Base-by-base conservation (phyloP, 2,888 invertebrate genomes). In the Theretra japonica region DNA sequence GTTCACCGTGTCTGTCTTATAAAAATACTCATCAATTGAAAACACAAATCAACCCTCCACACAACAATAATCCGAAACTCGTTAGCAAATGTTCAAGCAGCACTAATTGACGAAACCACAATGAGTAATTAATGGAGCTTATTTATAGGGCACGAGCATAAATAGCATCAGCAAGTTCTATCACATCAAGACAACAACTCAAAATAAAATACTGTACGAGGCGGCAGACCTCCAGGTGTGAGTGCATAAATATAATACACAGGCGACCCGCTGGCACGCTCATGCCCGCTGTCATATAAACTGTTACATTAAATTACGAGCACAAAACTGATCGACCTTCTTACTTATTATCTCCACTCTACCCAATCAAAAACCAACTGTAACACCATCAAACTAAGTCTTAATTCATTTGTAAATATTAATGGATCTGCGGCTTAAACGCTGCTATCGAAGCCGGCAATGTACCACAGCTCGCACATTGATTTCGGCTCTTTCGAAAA, bases 271-370 rank as follows among this genome's bases (percentile, higher is more conserved):
- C 94, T 94, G 94, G 92, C 90, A 88, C 82, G 88, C 92, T 92
- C 94, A 92, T 89, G 92, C 91, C 88, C 82, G 92, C 94, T 94
- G 94, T 94, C 94, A 94, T 93, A 94, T 94, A 94, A 94, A 93
- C 94, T 94, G 93, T 93, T 92, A 94, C 94, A 92, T 94, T 94
- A 94, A 94, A 94, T 94, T 94, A 94, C 93, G 87, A 87, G 90
- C 89, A 86, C 89, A 80, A 85, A 92, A 90, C 88, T 84, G 88
- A 88, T 88, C 89, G 85, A 90, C 85, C 86, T 87, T 85, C 87
- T 86, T 84, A 87, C 90, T 88, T 91, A 92, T 89, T 89, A 88
- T 86, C 88, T 83, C 75, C 73, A 71, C 68, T 2, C 2, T 21
- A 19, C 8, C n/a, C 83, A 85, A 73, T 8, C 76, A 11, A 88